A percentile compares a stretch with the other conserved stretches of the same genome.
Evolutionary conservation across 1,140 invertebrate species (phyloP).

Genomic region (Drosophila lacertosa): DNA sequence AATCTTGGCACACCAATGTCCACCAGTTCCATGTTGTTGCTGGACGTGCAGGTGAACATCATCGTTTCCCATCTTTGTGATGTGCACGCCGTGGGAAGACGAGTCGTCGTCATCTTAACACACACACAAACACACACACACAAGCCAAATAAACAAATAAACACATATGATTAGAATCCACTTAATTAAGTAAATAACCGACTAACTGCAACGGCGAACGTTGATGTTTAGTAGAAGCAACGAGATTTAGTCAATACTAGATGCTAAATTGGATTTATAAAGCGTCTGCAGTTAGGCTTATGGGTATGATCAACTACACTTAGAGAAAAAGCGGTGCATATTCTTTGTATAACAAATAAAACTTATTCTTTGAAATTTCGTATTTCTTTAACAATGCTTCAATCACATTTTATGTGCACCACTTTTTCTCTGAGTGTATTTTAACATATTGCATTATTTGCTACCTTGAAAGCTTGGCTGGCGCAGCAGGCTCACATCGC

Average conservation of each 20-base stretch:
- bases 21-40: conserved; percentile 89
- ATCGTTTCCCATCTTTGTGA: conserved; percentile 83
- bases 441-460: not conserved
- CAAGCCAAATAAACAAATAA: no score
- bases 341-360: no score
- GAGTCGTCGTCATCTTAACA: conserved; percentile 73
- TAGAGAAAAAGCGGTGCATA: no score
- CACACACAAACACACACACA: not conserved
- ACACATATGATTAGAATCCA: conserved; percentile 25
- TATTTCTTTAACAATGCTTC: no score
- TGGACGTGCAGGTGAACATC: conserved; percentile 89
- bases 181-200: conserved; percentile 12
- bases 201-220: not conserved
- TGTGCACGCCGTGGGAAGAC: conserved; percentile 82
- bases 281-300: conserved; percentile 1
- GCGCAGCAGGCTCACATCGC: conserved; percentile 73
- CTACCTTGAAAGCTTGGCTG: conserved; percentile 83
- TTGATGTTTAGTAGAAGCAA: conserved; percentile 13
- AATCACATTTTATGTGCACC: no score
- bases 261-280: conserved; percentile 34
- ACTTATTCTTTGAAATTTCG: no score
- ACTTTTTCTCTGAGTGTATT: no score
- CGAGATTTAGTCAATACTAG: conserved; percentile 27
- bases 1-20: conserved; percentile 92
- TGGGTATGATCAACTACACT: conserved; percentile 2